Evolutionary conservation across 2,888 invertebrate species (phyloP).

Genomic region (Siphonodentalium dalli): DNA sequence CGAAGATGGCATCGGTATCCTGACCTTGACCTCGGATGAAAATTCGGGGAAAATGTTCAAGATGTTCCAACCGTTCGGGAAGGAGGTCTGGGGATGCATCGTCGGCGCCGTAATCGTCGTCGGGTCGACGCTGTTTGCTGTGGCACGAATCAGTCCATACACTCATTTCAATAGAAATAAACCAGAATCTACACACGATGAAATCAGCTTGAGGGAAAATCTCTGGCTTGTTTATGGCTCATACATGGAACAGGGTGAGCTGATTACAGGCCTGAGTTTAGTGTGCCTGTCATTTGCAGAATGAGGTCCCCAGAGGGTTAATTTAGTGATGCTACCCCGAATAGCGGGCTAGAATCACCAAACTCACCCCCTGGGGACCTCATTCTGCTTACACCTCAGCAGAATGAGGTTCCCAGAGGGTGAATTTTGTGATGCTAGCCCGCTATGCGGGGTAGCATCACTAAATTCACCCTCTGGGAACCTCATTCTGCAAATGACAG

Average conservation of each 20-base stretch:
- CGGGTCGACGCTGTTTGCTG: conserved; percentile 32
- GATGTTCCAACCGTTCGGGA: conserved; percentile 40
- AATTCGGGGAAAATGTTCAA: conserved; percentile 38
- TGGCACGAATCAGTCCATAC: conserved; percentile 33
- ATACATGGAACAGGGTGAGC: conserved; percentile 40
- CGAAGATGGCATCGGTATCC: conserved; percentile 46
- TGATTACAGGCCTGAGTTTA: too few relatives aligned
- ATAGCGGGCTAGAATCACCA: too few relatives aligned
- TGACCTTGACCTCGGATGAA: conserved; percentile 36
- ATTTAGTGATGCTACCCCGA: too few relatives aligned
- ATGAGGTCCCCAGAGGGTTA: too few relatives aligned
- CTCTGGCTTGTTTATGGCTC: conserved; percentile 39
- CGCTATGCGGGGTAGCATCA: too few relatives aligned
- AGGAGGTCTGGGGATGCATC: conserved; percentile 38
- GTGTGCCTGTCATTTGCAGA: too few relatives aligned
- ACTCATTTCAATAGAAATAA: conserved; percentile 3
- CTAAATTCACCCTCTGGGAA: too few relatives aligned
- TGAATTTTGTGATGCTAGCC: too few relatives aligned
- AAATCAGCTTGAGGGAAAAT: conserved; percentile 22
- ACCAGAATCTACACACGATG: background rate
- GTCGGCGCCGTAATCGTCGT: conserved; percentile 29
- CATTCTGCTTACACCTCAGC: too few relatives aligned
- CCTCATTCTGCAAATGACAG: too few relatives aligned
- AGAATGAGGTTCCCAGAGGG: too few relatives aligned
- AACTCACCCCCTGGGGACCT: too few relatives aligned